These are phyloP conservation scores for Clarias platycephalus DNA, from an alignment of 2,797 vertebrate genomes.

Conservation along the genomic window DNA sequence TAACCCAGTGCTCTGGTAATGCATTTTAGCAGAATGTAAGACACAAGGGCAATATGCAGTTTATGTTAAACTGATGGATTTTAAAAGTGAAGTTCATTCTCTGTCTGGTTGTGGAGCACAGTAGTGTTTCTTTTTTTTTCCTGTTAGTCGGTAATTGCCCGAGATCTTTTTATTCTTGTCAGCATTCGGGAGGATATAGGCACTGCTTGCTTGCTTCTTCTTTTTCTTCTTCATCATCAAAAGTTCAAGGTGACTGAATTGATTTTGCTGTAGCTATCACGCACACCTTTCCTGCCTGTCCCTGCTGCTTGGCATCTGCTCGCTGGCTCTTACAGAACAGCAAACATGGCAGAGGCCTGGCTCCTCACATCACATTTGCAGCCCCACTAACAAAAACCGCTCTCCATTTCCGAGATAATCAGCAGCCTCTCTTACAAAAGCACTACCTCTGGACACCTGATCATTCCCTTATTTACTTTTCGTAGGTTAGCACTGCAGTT, in stretches of 20 bases:
- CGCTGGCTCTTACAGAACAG: constrained; percentile 60
- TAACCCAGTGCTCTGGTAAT: background rate
- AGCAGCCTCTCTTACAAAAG: constrained; percentile 56
- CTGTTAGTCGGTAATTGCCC: constrained; percentile 31
- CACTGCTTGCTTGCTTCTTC: constrained; percentile 59
- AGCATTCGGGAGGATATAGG: constrained; percentile 36
- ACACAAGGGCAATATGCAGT: constrained; percentile 2
- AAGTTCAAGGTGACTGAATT: constrained; percentile 72
- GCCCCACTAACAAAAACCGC: constrained; percentile 51
- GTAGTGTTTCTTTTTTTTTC: background rate
- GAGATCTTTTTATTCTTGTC: constrained; percentile 32
- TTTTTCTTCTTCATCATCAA: constrained; percentile 63
- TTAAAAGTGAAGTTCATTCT: constrained; percentile 34
- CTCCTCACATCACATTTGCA: constrained; percentile 60
- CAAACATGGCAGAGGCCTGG: constrained; percentile 59
- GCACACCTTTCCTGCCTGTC: constrained; percentile 38
- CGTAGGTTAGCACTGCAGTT: constrained; percentile 42
- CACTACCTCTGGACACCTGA: constrained; percentile 44
- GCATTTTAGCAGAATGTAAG: constrained; percentile 15
- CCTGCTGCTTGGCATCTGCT: constrained; percentile 57
- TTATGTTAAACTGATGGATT: constrained; percentile 24
- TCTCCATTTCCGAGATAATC: constrained; percentile 60
- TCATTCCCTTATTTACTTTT: constrained; percentile 55
- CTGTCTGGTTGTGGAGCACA: background rate
- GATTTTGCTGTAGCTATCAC: constrained; percentile 62